These are phyloP conservation scores for Mactromeris polynyma DNA, from an alignment of 2,888 invertebrate genomes.

Conservation along the genomic window DNA sequence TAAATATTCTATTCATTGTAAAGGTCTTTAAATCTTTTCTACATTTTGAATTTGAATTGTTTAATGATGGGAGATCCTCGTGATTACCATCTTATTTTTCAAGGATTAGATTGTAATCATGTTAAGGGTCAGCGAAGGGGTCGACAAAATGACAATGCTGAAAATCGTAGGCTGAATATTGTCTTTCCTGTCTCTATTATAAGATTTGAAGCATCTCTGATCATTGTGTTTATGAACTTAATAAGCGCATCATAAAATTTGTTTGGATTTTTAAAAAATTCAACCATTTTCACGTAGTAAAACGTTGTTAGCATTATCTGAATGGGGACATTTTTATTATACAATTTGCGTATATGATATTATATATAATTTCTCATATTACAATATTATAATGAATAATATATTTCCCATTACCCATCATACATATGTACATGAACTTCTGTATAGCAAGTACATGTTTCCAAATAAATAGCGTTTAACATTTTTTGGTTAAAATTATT, in stretches of 20 bases:
- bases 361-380: no score
- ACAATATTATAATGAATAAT: no score
- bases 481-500: no score
- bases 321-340: not conserved
- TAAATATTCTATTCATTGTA: constrained; percentile 61
- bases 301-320: not conserved
- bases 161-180: constrained; percentile 6
- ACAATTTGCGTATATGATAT: no score
- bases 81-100: constrained; percentile 66
- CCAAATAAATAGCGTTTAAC: no score
- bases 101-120: constrained; percentile 64
- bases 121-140: constrained; percentile 51
- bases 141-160: constrained; percentile 36
- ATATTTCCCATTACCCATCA: no score
- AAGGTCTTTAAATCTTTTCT: constrained; percentile 70
- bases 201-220: not conserved
- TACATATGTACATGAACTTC: no score
- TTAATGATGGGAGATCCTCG: constrained; percentile 33
- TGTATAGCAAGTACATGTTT: no score
- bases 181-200: not conserved
- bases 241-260: not conserved
- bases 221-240: not conserved
- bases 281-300: not conserved
- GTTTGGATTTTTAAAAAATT: not conserved
- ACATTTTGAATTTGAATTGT: constrained; percentile 56